A percentile compares a stretch with the other conserved stretches of the same genome.
Conservation (phyloP, 1,140 invertebrate species). For the Papilio aristodemus region DNA sequence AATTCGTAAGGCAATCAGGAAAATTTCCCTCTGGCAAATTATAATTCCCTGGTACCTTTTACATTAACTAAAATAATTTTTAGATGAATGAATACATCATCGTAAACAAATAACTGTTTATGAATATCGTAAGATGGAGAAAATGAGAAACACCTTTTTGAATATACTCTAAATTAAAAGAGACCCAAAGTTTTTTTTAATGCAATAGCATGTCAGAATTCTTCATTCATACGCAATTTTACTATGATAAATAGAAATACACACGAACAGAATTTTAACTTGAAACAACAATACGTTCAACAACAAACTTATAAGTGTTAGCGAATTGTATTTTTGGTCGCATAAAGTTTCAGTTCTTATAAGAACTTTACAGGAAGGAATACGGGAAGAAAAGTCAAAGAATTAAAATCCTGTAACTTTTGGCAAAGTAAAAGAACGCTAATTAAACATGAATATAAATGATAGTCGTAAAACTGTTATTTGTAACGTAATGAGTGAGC, state of each 20-base stretch:
- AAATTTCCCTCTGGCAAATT: conserved; percentile 17
- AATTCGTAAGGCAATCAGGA: conserved; percentile 14
- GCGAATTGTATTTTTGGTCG: too few relatives aligned
- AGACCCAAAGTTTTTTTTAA: not conserved
- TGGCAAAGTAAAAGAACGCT: not conserved
- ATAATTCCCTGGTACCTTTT: not conserved
- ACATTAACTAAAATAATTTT: not conserved
- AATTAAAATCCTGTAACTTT: not conserved
- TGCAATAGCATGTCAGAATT: too few relatives aligned
- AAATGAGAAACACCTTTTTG: not conserved
- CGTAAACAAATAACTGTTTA: not conserved
- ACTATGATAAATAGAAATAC: too few relatives aligned
- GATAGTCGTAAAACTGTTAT: not conserved
- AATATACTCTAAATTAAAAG: not conserved
- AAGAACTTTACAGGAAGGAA: too few relatives aligned
- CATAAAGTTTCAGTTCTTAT: too few relatives aligned
- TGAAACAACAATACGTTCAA: too few relatives aligned
- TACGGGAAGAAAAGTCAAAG: too few relatives aligned
- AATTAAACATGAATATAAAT: not conserved
- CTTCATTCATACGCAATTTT: too few relatives aligned
- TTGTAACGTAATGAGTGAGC: not conserved
- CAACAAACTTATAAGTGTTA: too few relatives aligned
- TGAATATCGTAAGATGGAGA: not conserved
- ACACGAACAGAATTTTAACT: too few relatives aligned
- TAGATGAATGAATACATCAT: not conserved